phyloP scores from a whole-genome alignment of 2,888 invertebrate genomes.

The Apotomis betuletana region DNA sequence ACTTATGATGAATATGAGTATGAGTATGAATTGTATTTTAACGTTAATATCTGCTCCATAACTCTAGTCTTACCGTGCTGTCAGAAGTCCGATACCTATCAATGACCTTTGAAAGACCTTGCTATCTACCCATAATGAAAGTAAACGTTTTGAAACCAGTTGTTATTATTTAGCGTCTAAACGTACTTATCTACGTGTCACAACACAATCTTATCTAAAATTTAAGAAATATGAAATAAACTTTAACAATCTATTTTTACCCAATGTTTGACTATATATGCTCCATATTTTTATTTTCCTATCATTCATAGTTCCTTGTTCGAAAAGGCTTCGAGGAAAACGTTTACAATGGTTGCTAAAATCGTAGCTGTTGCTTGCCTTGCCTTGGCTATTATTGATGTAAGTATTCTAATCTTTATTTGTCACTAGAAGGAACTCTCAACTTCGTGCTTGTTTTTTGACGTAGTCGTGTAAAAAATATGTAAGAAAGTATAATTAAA shows the following conservation, averaged over 20 bases:
- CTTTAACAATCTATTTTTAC: constrained; percentile 25
- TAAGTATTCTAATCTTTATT: constrained; percentile 42
- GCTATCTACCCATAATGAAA: too few species aligned
- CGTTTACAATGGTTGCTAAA: constrained; percentile 46
- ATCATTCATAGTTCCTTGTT: constrained; percentile 4
- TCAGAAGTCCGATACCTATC: too few species aligned
- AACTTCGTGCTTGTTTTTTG: background rate
- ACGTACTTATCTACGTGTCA: background rate
- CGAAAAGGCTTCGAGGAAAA: background rate
- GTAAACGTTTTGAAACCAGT: background rate
- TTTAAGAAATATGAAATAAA: constrained; percentile 10
- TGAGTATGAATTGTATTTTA: too few species aligned
- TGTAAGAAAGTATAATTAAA: too few species aligned
- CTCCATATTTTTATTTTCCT: constrained; percentile 4
- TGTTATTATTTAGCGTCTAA: constrained; percentile 3
- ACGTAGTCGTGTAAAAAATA: too few species aligned
- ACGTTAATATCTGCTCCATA: too few species aligned
- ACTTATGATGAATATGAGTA: too few species aligned
- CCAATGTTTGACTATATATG: constrained; percentile 25
- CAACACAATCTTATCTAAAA: constrained; percentile 23
- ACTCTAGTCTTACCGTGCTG: too few species aligned
- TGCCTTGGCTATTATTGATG: constrained; percentile 44
- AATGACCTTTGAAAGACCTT: too few species aligned
- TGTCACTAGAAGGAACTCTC: too few species aligned
- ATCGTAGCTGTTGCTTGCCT: constrained; percentile 41